Percentiles rank a stretch among this genome's conserved stretches.
These are phyloP conservation scores for Acomys russatus DNA, from an alignment of 2,797 vertebrate species.

Conservation along the genomic window DNA sequence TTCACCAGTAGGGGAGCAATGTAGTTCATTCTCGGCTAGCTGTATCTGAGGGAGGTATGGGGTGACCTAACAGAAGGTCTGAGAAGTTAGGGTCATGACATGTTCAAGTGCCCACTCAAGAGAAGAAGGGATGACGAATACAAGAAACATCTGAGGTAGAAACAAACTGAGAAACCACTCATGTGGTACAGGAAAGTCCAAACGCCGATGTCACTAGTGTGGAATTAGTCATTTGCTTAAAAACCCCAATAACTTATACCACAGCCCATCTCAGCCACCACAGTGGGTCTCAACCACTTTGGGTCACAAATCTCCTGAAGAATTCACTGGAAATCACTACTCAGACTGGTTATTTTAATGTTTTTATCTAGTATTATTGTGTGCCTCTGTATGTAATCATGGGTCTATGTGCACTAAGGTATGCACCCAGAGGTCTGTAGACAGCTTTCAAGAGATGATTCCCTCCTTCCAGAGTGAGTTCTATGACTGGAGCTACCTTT, in stretches of 20 bases:
- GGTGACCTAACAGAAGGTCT: background rate
- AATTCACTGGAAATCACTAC: background rate
- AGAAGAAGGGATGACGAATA: background rate
- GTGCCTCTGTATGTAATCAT: background rate
- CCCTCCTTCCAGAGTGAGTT: background rate
- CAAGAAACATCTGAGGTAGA: constrained; percentile 28
- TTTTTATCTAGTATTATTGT: background rate
- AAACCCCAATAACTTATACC: background rate
- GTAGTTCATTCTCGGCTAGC: background rate
- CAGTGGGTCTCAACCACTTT: background rate
- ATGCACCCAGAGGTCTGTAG: background rate
- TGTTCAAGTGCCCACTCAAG: background rate
- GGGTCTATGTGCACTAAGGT: too few relatives aligned
- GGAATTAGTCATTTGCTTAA: background rate
- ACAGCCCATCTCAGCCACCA: background rate
- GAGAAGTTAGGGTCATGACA: background rate
- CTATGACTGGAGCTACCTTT: too few relatives aligned
- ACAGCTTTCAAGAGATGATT: background rate
- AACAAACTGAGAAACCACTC: constrained; percentile 25
- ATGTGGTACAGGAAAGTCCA: background rate
- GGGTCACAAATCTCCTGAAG: background rate
- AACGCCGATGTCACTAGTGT: background rate
- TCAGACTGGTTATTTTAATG: background rate
- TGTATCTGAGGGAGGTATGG: background rate
- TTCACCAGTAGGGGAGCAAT: background rate